phyloP scores from a whole-genome alignment of 2,888 invertebrate genomes.

The Diploptera punctata region DNA sequence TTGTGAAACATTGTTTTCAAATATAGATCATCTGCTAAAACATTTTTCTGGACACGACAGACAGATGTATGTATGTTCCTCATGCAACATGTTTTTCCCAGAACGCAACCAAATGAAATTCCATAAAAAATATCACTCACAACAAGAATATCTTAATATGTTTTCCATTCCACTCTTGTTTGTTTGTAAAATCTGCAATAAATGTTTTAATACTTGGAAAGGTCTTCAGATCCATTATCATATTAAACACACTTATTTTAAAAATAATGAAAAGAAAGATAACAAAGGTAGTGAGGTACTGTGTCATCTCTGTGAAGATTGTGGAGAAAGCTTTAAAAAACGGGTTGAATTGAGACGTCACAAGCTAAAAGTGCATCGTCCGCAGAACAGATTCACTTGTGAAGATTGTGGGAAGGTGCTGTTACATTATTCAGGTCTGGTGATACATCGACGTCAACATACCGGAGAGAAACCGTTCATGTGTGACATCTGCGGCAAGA shows the following conservation, averaged over 20 bases:
- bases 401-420: constrained; percentile 31
- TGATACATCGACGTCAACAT: constrained; percentile 26
- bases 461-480: constrained; percentile 28
- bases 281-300: not conserved
- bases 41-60: constrained; percentile 1
- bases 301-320: constrained; percentile 19
- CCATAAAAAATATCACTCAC: constrained; percentile 7
- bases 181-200: constrained; percentile 28
- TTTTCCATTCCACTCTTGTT: constrained; percentile 24
- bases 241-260: not conserved
- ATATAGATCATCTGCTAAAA: not conserved
- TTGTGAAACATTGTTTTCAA: constrained; percentile 22
- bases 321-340: constrained; percentile 14
- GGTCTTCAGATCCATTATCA: constrained; percentile 22
- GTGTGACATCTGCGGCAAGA: constrained; percentile 31
- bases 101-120: constrained; percentile 12
- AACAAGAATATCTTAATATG: not conserved
- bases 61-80: not conserved
- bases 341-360: not conserved
- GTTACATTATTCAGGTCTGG: constrained; percentile 13
- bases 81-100: constrained; percentile 16
- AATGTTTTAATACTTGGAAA: constrained; percentile 12
- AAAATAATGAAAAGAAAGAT: not conserved
- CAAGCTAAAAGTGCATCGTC: constrained; percentile 3
- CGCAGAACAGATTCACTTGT: constrained; percentile 21